phyloP scores from a whole-genome alignment of 1,140 invertebrate species.

The Teleogryllus occipitalis region DNA sequence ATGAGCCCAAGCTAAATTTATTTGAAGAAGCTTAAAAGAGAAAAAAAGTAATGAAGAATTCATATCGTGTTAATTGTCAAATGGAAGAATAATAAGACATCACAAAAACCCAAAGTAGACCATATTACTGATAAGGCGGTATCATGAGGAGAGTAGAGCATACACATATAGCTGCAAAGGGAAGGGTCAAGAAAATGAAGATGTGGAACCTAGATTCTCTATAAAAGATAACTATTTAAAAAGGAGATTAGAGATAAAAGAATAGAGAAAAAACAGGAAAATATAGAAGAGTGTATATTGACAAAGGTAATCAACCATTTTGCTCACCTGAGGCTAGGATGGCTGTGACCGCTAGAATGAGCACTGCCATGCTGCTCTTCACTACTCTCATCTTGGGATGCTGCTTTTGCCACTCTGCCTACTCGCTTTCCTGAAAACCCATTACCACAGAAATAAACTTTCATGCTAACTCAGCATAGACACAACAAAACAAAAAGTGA shows the following conservation, averaged over 20 bases:
- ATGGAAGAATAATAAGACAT: too few relatives aligned
- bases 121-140: too few relatives aligned
- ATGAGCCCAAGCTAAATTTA: too few relatives aligned
- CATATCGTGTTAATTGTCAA: too few relatives aligned
- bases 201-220: too few relatives aligned
- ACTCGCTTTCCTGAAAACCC: background rate
- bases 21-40: too few relatives aligned
- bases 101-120: too few relatives aligned
- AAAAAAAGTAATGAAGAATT: too few relatives aligned
- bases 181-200: too few relatives aligned
- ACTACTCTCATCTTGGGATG: constrained; percentile 62
- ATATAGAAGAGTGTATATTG: background rate
- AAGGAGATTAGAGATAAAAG: background rate
- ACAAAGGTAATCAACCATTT: background rate
- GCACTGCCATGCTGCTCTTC: constrained; percentile 49
- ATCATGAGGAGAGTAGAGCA: too few relatives aligned
- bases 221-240: too few relatives aligned
- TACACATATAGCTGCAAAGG: too few relatives aligned
- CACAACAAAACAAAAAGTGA: background rate
- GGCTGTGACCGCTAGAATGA: constrained; percentile 30
- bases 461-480: background rate
- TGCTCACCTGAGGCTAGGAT: constrained; percentile 34
- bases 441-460: background rate
- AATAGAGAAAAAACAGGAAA: background rate
- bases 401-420: constrained; percentile 36